A percentile compares a stretch with the other conserved stretches of the same genome.
These are phyloP conservation scores for Tenebrosternarchus preto DNA, from an alignment of 2,113 vertebrate genomes.

Conservation along the genomic window DNA sequence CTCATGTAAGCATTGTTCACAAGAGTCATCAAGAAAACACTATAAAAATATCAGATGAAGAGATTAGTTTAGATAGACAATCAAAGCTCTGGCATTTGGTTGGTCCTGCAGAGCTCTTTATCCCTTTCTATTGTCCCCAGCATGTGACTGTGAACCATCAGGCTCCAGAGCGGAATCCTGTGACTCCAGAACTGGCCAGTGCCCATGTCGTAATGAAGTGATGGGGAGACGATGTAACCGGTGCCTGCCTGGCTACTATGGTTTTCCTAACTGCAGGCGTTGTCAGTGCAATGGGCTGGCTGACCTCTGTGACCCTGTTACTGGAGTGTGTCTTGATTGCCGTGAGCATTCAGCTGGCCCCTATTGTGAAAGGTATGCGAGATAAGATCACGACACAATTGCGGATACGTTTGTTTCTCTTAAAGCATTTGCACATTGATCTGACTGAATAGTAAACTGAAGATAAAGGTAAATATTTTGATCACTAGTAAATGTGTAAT, in stretches of 20 bases:
- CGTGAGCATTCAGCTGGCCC: conserved; percentile 70
- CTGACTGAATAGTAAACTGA: too few species aligned
- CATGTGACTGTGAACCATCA: conserved; percentile 78
- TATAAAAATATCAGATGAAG: neutral
- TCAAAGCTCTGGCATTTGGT: neutral
- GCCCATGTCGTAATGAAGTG: conserved; percentile 73
- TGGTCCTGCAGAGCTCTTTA: neutral
- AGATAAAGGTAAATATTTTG: neutral
- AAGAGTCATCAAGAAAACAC: neutral
- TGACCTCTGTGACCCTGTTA: conserved; percentile 75
- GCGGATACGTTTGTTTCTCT: too few species aligned
- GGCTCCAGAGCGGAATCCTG: conserved; percentile 76
- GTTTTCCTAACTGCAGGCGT: conserved; percentile 80
- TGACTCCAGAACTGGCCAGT: conserved; percentile 82
- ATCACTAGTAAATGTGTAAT: neutral
- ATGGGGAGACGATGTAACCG: conserved; percentile 74
- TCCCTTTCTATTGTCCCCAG: conserved; percentile 65
- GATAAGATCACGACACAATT: neutral
- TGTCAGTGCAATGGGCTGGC: conserved; percentile 78
- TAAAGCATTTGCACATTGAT: too few species aligned
- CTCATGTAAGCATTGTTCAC: conserved; percentile 67
- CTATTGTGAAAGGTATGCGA: conserved; percentile 76
- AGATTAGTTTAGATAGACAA: neutral
- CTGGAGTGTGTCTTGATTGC: conserved; percentile 76
- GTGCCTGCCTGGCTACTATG: conserved; percentile 77